A percentile compares a stretch with the other conserved stretches of the same genome.
Conservation (phyloP, 2,113 vertebrate species). For the Cepphus grylle region DNA sequence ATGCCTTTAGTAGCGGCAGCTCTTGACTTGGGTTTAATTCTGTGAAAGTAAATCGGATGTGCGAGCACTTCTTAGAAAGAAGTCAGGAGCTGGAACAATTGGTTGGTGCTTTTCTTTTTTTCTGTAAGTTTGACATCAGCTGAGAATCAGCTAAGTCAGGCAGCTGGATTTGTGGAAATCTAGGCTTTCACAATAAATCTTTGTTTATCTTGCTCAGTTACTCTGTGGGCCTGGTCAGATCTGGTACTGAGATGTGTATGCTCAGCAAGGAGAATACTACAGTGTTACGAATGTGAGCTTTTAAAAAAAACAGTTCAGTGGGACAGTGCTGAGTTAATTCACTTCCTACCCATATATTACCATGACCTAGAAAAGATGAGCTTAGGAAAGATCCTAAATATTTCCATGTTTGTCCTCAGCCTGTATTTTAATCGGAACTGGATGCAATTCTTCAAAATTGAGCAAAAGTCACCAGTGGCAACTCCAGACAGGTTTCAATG, state of each 20-base stretch:
- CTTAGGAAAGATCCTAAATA: not conserved
- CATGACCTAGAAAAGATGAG: not conserved
- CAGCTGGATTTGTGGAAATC: not conserved
- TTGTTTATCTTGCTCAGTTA: not conserved
- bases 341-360: not conserved
- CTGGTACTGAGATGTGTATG: not conserved
- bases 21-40: not conserved
- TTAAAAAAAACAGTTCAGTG: not conserved
- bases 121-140: not conserved
- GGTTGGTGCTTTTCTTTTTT: not conserved
- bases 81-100: not conserved
- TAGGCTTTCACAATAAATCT: not conserved
- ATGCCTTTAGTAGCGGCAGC: not conserved
- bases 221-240: not conserved
- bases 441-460: not conserved
- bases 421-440: not conserved
- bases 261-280: not conserved
- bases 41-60: not conserved
- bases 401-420: not conserved
- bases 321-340: not conserved
- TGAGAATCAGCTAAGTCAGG: not conserved
- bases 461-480: not conserved
- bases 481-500: not conserved
- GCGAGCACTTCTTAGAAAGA: not conserved
- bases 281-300: not conserved